These are phyloP conservation scores for Onychostoma macrolepis DNA, from an alignment of 2,113 vertebrate species.

Conservation along the genomic window DNA sequence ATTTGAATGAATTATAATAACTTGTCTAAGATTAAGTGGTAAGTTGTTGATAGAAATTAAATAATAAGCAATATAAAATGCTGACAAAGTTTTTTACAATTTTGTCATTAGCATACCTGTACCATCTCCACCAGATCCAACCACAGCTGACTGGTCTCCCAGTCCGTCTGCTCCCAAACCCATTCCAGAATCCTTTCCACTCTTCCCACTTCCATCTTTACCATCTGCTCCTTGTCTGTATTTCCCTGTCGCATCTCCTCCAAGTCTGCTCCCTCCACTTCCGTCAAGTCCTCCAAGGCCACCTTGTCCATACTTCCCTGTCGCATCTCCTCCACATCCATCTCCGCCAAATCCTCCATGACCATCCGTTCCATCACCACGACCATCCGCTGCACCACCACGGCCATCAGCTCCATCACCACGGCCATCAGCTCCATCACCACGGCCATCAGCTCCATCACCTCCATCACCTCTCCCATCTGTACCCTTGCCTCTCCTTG, in stretches of 20 bases:
- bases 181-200: neutral
- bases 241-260: slow-evolving; percentile 2
- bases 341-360: neutral
- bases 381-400: neutral
- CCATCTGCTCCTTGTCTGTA: neutral
- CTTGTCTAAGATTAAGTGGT: neutral
- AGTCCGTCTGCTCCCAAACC: neutral
- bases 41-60: neutral
- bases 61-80: neutral
- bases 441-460: slow-evolving; percentile 22
- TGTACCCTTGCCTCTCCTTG: slow-evolving; percentile 7
- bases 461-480: slow-evolving; percentile 33
- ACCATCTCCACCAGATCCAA: slow-evolving; percentile 24
- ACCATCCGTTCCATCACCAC: neutral
- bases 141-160: neutral
- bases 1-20: slow-evolving; percentile 20
- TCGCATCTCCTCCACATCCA: neutral
- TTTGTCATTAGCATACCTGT: neutral
- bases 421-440: slow-evolving; percentile 3
- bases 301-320: neutral
- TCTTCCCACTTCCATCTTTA: neutral
- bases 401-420: slow-evolving; percentile 34
- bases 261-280: neutral
- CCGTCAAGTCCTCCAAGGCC: neutral
- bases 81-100: neutral